Evolutionary conservation across 2,113 vertebrate species (phyloP).

Genomic region (Gambusia holbrooki): DNA sequence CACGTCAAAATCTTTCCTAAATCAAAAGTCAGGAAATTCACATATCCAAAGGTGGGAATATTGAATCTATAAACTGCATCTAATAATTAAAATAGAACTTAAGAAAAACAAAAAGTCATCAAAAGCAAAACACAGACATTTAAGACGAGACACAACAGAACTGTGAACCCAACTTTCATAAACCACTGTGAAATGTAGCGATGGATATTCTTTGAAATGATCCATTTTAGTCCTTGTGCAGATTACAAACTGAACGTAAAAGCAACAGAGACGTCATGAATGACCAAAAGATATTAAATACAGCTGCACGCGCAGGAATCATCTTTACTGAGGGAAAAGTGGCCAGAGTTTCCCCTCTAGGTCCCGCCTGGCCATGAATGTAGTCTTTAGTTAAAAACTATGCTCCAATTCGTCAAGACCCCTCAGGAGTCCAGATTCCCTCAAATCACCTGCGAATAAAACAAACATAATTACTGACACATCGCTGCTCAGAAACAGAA

Average conservation of each 20-base stretch:
- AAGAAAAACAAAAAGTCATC: constrained; percentile 37
- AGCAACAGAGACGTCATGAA: constrained; percentile 26
- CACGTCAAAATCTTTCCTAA: constrained; percentile 32
- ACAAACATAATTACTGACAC: background rate
- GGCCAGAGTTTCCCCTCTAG: constrained; percentile 32
- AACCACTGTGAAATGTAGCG: constrained; percentile 32
- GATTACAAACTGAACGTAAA: constrained; percentile 23
- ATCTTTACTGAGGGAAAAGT: constrained; percentile 42
- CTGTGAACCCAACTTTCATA: constrained; percentile 36
- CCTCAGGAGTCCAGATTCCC: constrained; percentile 31
- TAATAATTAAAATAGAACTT: constrained; percentile 42
- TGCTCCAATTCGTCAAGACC: constrained; percentile 33
- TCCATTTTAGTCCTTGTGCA: constrained; percentile 52
- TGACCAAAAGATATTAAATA: constrained; percentile 42
- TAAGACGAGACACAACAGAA: constrained; percentile 29
- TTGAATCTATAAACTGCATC: constrained; percentile 17
- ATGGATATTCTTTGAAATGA: constrained; percentile 30
- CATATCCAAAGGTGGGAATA: constrained; percentile 34
- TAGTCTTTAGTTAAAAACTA: constrained; percentile 50
- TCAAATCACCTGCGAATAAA: constrained; percentile 44
- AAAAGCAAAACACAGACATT: constrained; percentile 24
- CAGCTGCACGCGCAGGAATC: constrained; percentile 35
- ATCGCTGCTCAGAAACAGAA: too few relatives aligned
- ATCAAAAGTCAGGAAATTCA: constrained; percentile 53
- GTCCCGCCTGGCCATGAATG: constrained; percentile 19